phyloP scores from a whole-genome alignment of 2,888 invertebrate genomes.

The Phania funesta region DNA sequence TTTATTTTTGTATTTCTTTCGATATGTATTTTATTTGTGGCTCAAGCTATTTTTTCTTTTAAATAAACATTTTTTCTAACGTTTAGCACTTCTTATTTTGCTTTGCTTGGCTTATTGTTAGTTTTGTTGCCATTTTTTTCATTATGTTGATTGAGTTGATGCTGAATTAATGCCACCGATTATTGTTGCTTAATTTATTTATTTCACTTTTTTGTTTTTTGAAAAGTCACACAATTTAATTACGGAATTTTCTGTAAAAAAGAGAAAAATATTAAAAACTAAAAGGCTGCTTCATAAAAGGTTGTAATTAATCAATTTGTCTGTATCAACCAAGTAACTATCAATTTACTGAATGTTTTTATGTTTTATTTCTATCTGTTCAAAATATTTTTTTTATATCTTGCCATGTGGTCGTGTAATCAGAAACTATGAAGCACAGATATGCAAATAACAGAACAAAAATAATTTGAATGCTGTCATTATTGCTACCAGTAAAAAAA shows the following conservation, averaged over 20 bases:
- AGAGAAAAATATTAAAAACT: neutral
- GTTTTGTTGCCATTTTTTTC: conserved; percentile 40
- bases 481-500: too few relatives aligned
- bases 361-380: too few relatives aligned
- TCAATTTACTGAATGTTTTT: neutral
- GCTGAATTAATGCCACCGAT: conserved; percentile 41
- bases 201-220: neutral
- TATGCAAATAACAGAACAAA: too few relatives aligned
- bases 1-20: conserved; percentile 27
- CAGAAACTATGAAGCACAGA: too few relatives aligned
- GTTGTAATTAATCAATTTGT: neutral
- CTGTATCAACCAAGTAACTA: conserved; percentile 22
- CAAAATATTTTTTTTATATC: neutral
- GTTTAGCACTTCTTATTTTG: conserved; percentile 6
- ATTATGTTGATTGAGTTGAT: conserved; percentile 58
- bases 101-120: conserved; percentile 25
- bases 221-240: neutral
- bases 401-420: too few relatives aligned
- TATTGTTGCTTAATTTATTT: conserved; percentile 2
- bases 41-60: neutral
- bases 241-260: conserved; percentile 11
- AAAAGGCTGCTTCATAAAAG: neutral
- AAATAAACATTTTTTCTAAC: conserved; percentile 10
- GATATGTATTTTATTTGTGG: conserved; percentile 3
- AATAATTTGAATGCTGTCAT: too few relatives aligned